A percentile compares a stretch with the other conserved stretches of the same genome.
Conservation (phyloP, 1,140 invertebrate species). For the Drosophila varians region DNA sequence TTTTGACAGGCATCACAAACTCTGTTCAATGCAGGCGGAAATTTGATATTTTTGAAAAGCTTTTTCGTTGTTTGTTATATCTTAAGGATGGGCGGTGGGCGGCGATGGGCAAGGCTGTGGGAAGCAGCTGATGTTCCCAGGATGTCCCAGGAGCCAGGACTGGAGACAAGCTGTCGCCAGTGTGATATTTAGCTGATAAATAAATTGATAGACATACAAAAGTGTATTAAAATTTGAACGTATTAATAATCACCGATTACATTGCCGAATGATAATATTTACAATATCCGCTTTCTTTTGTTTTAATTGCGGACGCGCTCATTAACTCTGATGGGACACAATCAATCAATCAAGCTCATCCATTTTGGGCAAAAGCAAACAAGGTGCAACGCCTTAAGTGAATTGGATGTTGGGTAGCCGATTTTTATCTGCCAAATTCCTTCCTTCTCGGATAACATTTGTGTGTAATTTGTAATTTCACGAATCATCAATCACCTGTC, state of each 20-base stretch:
- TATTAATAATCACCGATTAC: constrained; percentile 10
- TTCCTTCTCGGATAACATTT: constrained; percentile 49
- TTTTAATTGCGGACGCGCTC: constrained; percentile 24
- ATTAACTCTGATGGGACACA: constrained; percentile 13
- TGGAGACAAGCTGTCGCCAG: not conserved
- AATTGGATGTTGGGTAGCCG: constrained; percentile 39
- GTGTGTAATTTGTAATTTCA: constrained; percentile 80
- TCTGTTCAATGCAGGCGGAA: constrained; percentile 45
- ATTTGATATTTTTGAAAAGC: constrained; percentile 54
- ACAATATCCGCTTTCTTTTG: not conserved
- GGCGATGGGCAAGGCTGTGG: not conserved
- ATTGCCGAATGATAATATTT: not conserved
- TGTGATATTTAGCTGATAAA: not conserved
- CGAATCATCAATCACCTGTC: constrained; percentile 76
- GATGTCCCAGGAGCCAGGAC: constrained; percentile 41
- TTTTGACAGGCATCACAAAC: constrained; percentile 18
- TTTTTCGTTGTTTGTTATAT: constrained; percentile 25
- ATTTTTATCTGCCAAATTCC: constrained; percentile 62
- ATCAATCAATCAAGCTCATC: constrained; percentile 70
- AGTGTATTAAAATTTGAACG: constrained; percentile 3
- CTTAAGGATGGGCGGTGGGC: not conserved
- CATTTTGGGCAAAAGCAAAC: constrained; percentile 47
- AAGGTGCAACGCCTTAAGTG: constrained; percentile 70
- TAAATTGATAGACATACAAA: not conserved
- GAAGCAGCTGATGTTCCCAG: constrained; percentile 32